These are phyloP conservation scores for Cladorhizidae sp. DNA, from an alignment of 37 sponge, comb jelly and placozoan genomes.

Conservation along the genomic window DNA sequence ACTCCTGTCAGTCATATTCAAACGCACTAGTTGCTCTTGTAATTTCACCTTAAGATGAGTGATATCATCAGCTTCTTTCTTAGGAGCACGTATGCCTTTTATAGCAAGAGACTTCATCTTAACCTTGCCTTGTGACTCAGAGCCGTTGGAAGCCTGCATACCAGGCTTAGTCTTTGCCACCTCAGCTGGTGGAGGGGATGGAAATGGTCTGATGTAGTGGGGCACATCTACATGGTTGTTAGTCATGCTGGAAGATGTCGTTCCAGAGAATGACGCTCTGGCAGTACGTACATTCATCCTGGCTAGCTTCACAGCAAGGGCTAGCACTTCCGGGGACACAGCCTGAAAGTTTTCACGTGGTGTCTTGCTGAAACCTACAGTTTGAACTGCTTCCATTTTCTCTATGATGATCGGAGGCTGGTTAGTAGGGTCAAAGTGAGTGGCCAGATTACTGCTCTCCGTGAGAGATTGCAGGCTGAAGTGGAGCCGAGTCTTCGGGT, in stretches of 20 bases:
- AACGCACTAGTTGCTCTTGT: neutral
- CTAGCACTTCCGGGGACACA: constrained; percentile 34
- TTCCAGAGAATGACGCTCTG: too few species aligned
- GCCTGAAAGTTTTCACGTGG: neutral
- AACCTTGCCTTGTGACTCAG: too few species aligned
- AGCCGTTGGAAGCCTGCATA: too few species aligned
- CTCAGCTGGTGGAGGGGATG: neutral
- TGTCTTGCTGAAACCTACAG: neutral
- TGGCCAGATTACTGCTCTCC: constrained; percentile 8
- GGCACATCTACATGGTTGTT: too few species aligned
- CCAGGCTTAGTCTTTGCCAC: too few species aligned
- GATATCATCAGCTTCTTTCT: neutral
- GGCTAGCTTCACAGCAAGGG: constrained; percentile 62
- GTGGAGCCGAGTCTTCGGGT: constrained; percentile 40
- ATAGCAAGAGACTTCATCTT: too few species aligned
- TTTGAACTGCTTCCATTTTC: constrained; percentile 6
- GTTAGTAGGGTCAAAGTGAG: constrained; percentile 34
- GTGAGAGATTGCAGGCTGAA: constrained; percentile 47
- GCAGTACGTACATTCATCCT: constrained; percentile 32
- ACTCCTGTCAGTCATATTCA: neutral
- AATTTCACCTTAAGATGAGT: neutral
- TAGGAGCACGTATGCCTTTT: too few species aligned
- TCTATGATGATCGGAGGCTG: constrained; percentile 65
- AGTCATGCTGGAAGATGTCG: too few species aligned
- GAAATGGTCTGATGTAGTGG: neutral